phyloP scores from a whole-genome alignment of 1,140 invertebrate genomes.

The Halictus rubicundus region DNA sequence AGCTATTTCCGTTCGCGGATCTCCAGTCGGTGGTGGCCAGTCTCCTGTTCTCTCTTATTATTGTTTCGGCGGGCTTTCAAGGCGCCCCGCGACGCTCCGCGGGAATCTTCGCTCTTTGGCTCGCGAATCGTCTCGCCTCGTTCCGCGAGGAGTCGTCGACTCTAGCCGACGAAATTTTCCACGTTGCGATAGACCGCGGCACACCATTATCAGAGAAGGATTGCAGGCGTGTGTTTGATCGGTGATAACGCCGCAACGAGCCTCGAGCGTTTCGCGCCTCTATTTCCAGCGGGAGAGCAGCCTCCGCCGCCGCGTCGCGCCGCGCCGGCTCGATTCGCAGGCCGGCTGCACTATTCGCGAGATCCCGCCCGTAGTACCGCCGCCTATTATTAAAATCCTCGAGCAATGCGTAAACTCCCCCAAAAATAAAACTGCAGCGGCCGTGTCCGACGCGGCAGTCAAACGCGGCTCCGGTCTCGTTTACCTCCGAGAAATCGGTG shows the following conservation, averaged over 20 bases:
- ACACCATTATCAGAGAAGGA: constrained; percentile 26
- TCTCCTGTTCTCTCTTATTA: constrained; percentile 10
- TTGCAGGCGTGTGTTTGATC: constrained; percentile 31
- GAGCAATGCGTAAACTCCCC: constrained; percentile 35
- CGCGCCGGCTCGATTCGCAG: neutral
- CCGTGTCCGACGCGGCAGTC: neutral
- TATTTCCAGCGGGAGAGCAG: constrained; percentile 22
- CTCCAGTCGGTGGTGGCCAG: too few species aligned
- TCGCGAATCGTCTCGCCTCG: neutral
- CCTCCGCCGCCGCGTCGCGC: constrained; percentile 4
- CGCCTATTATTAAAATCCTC: constrained; percentile 46
- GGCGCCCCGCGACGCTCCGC: neutral
- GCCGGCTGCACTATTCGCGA: constrained; percentile 21
- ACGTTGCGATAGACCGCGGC: neutral
- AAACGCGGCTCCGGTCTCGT: neutral
- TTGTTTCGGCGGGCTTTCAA: constrained; percentile 18
- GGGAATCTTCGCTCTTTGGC: neutral
- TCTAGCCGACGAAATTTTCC: constrained; percentile 22
- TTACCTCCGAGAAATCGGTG: too few species aligned
- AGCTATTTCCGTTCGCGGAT: constrained; percentile 31
- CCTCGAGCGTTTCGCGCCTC: neutral
- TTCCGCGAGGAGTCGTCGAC: neutral
- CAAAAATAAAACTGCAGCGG: constrained; percentile 44
- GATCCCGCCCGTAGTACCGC: constrained; percentile 20
- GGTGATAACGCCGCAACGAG: constrained; percentile 19